Evolutionary conservation across 2,113 vertebrate species (phyloP).

Genomic region (Lepisosteus osseus): DNA sequence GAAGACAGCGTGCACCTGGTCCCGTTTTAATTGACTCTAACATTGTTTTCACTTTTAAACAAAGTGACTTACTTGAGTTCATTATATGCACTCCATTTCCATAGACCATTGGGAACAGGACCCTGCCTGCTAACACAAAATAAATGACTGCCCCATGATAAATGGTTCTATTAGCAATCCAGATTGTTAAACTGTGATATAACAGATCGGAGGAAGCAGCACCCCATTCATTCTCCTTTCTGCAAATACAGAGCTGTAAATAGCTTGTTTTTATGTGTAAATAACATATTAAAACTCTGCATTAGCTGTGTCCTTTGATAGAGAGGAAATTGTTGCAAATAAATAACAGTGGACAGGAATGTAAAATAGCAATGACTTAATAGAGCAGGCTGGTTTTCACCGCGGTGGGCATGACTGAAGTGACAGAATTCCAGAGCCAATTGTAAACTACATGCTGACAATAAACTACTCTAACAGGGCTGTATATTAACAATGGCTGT

Average conservation of each 20-base stretch:
- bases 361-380: conserved; percentile 86
- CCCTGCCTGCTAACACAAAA: conserved; percentile 78
- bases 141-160: conserved; percentile 82
- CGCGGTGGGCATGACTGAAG: conserved; percentile 88
- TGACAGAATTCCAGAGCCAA: conserved; percentile 77
- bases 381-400: conserved; percentile 66
- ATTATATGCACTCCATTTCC: conserved; percentile 68
- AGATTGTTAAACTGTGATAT: conserved; percentile 97
- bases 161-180: conserved; percentile 99
- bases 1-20: conserved; percentile 54
- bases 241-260: conserved; percentile 79
- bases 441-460: conserved; percentile 78
- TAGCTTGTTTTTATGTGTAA: conserved; percentile 96
- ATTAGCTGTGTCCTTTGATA: conserved; percentile 87
- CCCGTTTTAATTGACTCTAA: conserved; percentile 54
- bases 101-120: conserved; percentile 78
- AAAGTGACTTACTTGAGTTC: conserved; percentile 58
- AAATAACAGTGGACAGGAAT: conserved; percentile 89
- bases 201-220: conserved; percentile 77
- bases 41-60: conserved; percentile 55
- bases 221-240: conserved; percentile 83
- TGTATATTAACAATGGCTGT: conserved; percentile 67
- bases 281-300: conserved; percentile 98
- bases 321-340: conserved; percentile 90
- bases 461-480: conserved; percentile 70